Evolutionary conservation across 2,888 invertebrate species (phyloP).

Genomic region (Colostygia pectinataria): DNA sequence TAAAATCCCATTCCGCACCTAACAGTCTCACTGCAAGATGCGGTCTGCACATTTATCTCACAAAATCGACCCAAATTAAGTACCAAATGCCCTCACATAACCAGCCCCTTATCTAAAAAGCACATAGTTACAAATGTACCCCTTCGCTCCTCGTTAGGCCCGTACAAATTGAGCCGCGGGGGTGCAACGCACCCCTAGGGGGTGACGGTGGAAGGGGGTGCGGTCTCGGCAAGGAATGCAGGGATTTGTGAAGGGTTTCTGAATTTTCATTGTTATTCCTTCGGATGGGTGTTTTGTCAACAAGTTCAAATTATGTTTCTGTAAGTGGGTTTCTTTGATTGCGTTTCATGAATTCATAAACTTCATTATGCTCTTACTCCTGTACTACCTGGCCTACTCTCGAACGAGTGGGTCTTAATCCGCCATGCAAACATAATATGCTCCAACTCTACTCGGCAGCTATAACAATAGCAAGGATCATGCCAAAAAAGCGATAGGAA

Average conservation of each 20-base stretch:
- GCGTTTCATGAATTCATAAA: not conserved
- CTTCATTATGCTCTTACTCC: too few species aligned
- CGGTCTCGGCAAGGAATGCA: conserved; percentile 39
- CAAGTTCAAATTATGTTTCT: conserved; percentile 30
- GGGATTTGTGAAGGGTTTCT: conserved; percentile 34
- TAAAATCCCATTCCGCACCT: conserved; percentile 13
- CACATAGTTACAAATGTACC: conserved; percentile 35
- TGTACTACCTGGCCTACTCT: too few species aligned
- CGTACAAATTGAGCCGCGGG: conserved; percentile 52
- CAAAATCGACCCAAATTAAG: conserved; percentile 35
- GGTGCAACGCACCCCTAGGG: conserved; percentile 32
- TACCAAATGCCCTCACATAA: conserved; percentile 36
- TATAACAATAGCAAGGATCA: too few species aligned
- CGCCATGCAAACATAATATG: too few species aligned
- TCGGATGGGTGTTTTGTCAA: conserved; percentile 35
- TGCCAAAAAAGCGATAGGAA: too few species aligned
- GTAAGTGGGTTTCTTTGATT: conserved; percentile 18
- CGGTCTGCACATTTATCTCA: conserved; percentile 24
- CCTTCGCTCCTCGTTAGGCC: conserved; percentile 67
- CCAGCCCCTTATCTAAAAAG: conserved; percentile 33
- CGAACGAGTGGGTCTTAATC: too few species aligned
- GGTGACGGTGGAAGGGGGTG: conserved; percentile 11
- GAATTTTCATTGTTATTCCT: conserved; percentile 36
- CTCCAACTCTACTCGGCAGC: too few species aligned
- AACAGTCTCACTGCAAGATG: conserved; percentile 13